Base-by-base conservation (phyloP, 2,888 invertebrate species). In the Rhyacophila evoluta region DNA sequence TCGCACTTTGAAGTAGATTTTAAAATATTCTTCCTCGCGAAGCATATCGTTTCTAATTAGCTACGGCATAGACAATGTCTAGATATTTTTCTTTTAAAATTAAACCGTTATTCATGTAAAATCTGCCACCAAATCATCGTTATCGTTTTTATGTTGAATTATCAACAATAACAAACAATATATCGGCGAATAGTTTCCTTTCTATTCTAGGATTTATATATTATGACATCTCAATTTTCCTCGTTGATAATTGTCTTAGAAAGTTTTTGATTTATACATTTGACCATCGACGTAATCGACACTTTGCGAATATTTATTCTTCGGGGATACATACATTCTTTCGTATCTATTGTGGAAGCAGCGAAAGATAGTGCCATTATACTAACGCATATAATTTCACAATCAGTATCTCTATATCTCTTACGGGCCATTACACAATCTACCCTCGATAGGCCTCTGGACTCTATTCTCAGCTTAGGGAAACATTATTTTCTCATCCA, bases 391-490 rank as follows among this genome's bases (percentile, higher is more conserved):
- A 41, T 41, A 55, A 55, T 55, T 55, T 55, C 25, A 6, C 55
- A 55, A 55, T 55, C 55, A 55, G 15, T 55, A 55, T 55, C 55
- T 55, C 19, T 55, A 25, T 55, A 55, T 55, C 25, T 55, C 55
- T 55, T 25, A 25, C 55, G 55, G 19, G 55, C 55, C 55, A 55
- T 55, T 55, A 55, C 55, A 55, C 55, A 55, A 55, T 55, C 55
- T 55, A 1, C 55, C 15, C 25, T 10, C 55, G 55, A 55, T 55
- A 55, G 55, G 25, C 19, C 19, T 55, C 55, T 55, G 55, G 55
- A 33, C 29, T 55, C 25, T 19, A 55, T 25, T 55, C 55, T 12
- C 55, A 55, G 25, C 19, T 55, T 19, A 19, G 10, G 55, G 55
- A 55, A 55, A 55, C 55, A 25, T 55, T 55, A 55, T 55, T 55